Percentiles rank a stretch among this genome's conserved stretches.
Evolutionary conservation across 2,888 invertebrate genomes (phyloP).

Genomic region (Podotricha telesiphe): DNA sequence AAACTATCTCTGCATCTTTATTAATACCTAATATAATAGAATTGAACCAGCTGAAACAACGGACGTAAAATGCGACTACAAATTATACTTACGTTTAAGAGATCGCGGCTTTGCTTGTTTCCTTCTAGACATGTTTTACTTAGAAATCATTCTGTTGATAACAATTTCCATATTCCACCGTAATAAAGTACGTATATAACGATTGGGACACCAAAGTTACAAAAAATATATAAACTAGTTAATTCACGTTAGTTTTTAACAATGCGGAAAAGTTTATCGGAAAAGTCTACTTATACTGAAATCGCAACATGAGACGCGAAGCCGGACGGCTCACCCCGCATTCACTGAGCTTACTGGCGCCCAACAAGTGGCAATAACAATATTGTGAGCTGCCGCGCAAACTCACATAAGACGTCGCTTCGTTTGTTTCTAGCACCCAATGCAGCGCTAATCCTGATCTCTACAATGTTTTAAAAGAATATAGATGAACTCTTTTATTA

Average conservation of each 20-base stretch:
- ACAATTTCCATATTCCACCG: conserved; percentile 16
- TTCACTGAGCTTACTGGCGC: conserved; percentile 76
- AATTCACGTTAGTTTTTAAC: background rate
- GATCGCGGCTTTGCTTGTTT: conserved; percentile 89
- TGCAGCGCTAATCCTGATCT: conserved; percentile 26
- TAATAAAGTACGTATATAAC: background rate
- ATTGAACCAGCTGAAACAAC: background rate
- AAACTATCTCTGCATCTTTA: too few species aligned
- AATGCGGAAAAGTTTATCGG: conserved; percentile 64
- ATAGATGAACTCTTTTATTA: background rate
- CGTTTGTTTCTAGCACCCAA: conserved; percentile 50
- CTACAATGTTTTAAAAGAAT: background rate
- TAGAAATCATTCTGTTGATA: conserved; percentile 42
- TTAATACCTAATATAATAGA: background rate
- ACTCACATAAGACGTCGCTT: conserved; percentile 62
- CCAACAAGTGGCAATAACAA: conserved; percentile 82
- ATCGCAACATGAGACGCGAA: conserved; percentile 53
- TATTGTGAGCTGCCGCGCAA: conserved; percentile 75
- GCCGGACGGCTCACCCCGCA: conserved; percentile 73
- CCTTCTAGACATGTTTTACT: conserved; percentile 84
- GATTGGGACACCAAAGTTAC: conserved; percentile 6
- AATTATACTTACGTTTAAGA: conserved; percentile 85
- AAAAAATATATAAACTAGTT: conserved; percentile 1
- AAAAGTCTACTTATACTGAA: conserved; percentile 50
- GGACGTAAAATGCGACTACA: background rate